Conservation (phyloP, 1,140 invertebrate species). For the Eubasilissa regina region DNA sequence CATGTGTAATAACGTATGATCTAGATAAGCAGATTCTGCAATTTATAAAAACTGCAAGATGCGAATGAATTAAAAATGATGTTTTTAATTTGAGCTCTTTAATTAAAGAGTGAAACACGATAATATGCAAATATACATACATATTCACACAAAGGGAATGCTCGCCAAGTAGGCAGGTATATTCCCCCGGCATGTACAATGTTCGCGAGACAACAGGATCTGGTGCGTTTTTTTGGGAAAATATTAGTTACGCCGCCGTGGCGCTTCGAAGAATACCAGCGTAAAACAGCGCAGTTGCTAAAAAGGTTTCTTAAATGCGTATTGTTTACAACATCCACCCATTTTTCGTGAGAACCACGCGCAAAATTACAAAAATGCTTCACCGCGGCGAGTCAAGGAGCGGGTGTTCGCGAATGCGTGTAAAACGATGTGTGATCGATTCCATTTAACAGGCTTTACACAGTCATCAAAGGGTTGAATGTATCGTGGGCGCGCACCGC, state of each 20-base stretch:
- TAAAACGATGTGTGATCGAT: neutral
- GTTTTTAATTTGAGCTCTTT: constrained; percentile 1
- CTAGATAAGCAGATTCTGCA: constrained; percentile 8
- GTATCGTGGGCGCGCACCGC: no score
- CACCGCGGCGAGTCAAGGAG: no score
- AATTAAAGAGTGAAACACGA: constrained; percentile 16
- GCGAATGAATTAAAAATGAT: neutral
- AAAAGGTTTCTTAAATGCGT: constrained; percentile 37
- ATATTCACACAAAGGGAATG: neutral
- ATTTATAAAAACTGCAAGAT: neutral
- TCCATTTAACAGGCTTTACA: neutral
- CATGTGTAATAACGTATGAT: neutral
- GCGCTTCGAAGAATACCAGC: constrained; percentile 20
- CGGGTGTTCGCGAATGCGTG: neutral
- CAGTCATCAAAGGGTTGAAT: neutral
- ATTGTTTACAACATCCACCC: constrained; percentile 9
- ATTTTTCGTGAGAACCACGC: constrained; percentile 11
- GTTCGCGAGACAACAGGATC: neutral
- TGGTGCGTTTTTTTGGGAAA: constrained; percentile 5
- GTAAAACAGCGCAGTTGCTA: constrained; percentile 11
- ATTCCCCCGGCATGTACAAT: constrained; percentile 21
- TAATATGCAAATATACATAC: constrained; percentile 7
- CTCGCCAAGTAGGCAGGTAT: neutral
- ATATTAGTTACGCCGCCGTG: constrained; percentile 34
- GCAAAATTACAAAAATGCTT: constrained; percentile 9